A percentile compares a stretch with the other conserved stretches of the same genome.
These are phyloP conservation scores for Mormyrops boulengeri DNA, from an alignment of 2,797 vertebrate species.

Conservation along the genomic window DNA sequence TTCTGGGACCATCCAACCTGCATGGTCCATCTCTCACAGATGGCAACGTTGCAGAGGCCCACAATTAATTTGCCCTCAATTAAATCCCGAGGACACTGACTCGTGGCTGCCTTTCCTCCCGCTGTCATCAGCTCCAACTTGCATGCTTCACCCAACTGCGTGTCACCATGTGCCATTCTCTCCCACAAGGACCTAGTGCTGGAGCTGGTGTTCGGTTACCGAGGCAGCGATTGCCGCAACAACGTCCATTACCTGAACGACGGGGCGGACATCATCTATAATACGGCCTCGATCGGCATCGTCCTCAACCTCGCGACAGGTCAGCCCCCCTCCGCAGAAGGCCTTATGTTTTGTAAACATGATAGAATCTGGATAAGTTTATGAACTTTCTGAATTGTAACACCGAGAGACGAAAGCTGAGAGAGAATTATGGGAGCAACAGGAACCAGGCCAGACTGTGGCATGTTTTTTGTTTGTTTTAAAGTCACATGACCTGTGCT, in stretches of 20 bases:
- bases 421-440: background rate
- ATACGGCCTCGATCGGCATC: slow-evolving; percentile 89
- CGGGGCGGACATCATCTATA: slow-evolving; percentile 93
- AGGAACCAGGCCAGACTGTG: background rate
- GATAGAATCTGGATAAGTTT: background rate
- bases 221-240: slow-evolving; percentile 95
- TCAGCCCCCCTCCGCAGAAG: slow-evolving; percentile 43
- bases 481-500: background rate
- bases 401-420: background rate
- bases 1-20: background rate
- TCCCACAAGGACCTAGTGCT: slow-evolving; percentile 74
- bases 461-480: background rate
- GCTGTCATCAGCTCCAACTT: slow-evolving; percentile 11
- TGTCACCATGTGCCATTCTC: background rate
- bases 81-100: background rate
- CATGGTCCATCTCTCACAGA: slow-evolving; percentile 8
- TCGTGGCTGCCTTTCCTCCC: background rate
- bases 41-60: background rate
- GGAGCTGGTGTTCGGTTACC: slow-evolving; percentile 94
- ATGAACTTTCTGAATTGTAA: background rate
- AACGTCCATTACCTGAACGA: slow-evolving; percentile 98
- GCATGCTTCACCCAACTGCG: background rate
- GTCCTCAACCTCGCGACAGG: slow-evolving; percentile 93
- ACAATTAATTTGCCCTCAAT: background rate
- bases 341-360: background rate